phyloP scores from a whole-genome alignment of 2,113 vertebrate species.

The Perognathus longimembris region DNA sequence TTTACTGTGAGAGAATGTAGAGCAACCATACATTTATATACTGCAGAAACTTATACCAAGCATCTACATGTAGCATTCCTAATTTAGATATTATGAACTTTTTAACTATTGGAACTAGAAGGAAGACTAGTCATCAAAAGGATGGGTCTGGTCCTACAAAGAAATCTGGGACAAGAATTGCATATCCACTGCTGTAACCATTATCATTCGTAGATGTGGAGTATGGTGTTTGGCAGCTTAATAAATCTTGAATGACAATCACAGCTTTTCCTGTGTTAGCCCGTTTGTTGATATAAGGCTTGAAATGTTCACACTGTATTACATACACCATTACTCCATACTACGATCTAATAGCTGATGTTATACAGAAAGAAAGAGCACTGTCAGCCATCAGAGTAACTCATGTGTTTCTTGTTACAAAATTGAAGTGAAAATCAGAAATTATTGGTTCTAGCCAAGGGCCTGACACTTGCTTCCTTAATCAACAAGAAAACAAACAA shows the following conservation, averaged over 20 bases:
- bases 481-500: neutral
- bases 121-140: neutral
- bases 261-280: neutral
- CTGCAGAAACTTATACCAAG: constrained; percentile 86
- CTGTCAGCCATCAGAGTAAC: neutral
- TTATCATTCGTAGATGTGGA: neutral
- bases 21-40: constrained; percentile 72
- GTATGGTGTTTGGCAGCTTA: neutral
- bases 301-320: constrained; percentile 1
- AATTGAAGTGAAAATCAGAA: neutral
- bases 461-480: constrained; percentile 28
- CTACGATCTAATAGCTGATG: neutral
- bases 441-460: neutral
- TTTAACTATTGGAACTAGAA: constrained; percentile 6
- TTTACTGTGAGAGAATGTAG: constrained; percentile 85
- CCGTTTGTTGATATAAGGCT: neutral
- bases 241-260: neutral
- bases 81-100: constrained; percentile 82
- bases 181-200: neutral
- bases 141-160: neutral
- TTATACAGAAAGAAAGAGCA: neutral
- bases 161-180: neutral
- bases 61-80: constrained; percentile 78
- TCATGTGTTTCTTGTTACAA: neutral
- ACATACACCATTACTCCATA: neutral